Evolutionary conservation across 2,888 invertebrate genomes (phyloP).

Genomic region (Pandemis heparana): DNA sequence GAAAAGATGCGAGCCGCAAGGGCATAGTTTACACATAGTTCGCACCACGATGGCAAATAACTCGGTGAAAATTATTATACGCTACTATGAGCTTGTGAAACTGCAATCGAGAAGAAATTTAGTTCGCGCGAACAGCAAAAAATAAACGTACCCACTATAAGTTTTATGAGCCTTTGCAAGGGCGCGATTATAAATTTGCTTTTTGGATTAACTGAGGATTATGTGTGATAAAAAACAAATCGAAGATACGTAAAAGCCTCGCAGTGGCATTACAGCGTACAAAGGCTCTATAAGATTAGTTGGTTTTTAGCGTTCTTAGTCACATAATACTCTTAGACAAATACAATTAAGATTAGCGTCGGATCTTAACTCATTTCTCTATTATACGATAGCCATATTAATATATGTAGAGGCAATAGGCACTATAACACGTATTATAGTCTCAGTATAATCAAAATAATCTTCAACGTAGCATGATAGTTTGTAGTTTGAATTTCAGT

Average conservation of each 20-base stretch:
- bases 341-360: constrained; percentile 24
- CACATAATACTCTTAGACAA: constrained; percentile 21
- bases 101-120: constrained; percentile 47
- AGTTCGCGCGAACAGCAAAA: background rate
- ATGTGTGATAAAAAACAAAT: constrained; percentile 16
- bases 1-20: constrained; percentile 57
- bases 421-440: constrained; percentile 28
- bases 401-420: constrained; percentile 35
- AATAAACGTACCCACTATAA: background rate
- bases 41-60: constrained; percentile 59
- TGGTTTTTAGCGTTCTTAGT: constrained; percentile 20
- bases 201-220: background rate
- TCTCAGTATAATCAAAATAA: constrained; percentile 25
- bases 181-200: background rate
- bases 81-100: constrained; percentile 52
- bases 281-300: constrained; percentile 6
- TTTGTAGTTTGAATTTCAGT: constrained; percentile 72
- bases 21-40: constrained; percentile 68
- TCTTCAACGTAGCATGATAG: constrained; percentile 29
- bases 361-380: constrained; percentile 35
- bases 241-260: background rate
- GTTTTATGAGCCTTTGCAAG: background rate
- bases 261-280: constrained; percentile 1
- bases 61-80: constrained; percentile 55
- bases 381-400: constrained; percentile 21